phyloP scores from a whole-genome alignment of 35 echinoderm and acorn worm genomes.

The Ophioderma brevispina region DNA sequence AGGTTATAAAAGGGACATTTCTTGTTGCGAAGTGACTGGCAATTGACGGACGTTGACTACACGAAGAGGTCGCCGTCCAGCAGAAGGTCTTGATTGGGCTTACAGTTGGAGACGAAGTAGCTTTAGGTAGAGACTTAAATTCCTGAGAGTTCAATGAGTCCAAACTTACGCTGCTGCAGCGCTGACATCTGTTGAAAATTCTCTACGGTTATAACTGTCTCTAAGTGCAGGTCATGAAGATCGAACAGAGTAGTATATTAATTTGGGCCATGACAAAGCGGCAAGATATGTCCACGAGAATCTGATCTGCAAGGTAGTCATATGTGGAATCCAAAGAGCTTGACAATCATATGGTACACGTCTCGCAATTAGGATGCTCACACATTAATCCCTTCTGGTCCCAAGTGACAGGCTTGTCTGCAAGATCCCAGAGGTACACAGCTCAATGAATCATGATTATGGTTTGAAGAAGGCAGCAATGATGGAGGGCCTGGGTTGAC shows the following conservation, averaged over 20 bases:
- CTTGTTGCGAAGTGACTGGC: conserved; percentile 54
- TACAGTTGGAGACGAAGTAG: conserved; percentile 36
- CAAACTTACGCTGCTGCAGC: not conserved
- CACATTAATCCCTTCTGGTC: conserved; percentile 56
- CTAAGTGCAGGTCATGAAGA: conserved; percentile 21
- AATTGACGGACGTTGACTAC: conserved; percentile 69
- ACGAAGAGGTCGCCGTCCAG: conserved; percentile 24
- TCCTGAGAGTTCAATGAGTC: not conserved
- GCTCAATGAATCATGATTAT: not conserved
- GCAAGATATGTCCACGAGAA: conserved; percentile 45
- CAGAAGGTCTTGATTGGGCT: conserved; percentile 33
- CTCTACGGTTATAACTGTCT: not conserved
- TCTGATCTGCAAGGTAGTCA: conserved; percentile 21
- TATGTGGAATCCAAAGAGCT: conserved; percentile 44
- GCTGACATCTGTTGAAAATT: not conserved
- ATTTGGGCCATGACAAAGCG: conserved; percentile 60
- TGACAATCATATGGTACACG: conserved; percentile 67
- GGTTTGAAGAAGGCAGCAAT: no score
- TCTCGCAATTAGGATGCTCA: conserved; percentile 43
- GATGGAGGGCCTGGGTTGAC: not conserved
- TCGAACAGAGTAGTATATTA: conserved; percentile 49
- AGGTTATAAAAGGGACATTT: conserved; percentile 54
- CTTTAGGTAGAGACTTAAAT: conserved; percentile 16
- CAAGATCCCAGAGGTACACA: conserved; percentile 53
- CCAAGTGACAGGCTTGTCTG: conserved; percentile 43